Evolutionary conservation across 2,888 invertebrate genomes (phyloP).

Genomic region (Aradus depressus): DNA sequence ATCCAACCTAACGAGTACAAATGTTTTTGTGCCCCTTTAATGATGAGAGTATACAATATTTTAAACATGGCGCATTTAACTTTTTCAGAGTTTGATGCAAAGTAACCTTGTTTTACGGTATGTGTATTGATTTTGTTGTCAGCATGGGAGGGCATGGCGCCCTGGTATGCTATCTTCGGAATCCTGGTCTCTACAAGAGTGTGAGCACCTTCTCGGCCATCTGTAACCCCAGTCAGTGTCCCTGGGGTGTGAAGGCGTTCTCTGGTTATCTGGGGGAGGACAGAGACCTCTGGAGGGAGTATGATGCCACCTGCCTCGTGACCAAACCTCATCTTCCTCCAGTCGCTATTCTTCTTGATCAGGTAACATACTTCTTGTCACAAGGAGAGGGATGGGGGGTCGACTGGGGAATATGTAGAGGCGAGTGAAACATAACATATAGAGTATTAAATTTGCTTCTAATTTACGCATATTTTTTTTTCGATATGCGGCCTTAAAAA

Average conservation of each 20-base stretch:
- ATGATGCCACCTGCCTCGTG: constrained; percentile 80
- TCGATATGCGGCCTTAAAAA: no score
- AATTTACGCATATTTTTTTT: no score
- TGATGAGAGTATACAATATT: no score
- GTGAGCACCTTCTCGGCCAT: constrained; percentile 95
- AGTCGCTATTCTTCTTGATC: constrained; percentile 76
- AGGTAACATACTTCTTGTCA: constrained; percentile 44
- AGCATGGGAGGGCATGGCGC: constrained; percentile 99
- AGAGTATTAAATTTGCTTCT: no score
- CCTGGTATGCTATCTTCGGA: constrained; percentile 75
- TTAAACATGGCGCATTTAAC: no score
- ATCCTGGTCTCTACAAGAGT: constrained; percentile 74
- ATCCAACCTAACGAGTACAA: no score
- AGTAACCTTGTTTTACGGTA: no score
- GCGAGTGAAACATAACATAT: no score
- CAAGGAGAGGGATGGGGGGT: no score
- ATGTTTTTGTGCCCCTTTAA: no score
- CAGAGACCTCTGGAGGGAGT: constrained; percentile 55
- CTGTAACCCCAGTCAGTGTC: constrained; percentile 69
- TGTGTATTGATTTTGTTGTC: constrained; percentile 34
- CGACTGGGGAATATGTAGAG: no score
- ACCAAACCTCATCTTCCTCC: constrained; percentile 73
- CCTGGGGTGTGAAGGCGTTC: constrained; percentile 84
- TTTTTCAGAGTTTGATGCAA: no score
- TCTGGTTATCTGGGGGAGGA: constrained; percentile 53